Conservation (phyloP, 2,888 invertebrate species). For the Cryptus armator region DNA sequence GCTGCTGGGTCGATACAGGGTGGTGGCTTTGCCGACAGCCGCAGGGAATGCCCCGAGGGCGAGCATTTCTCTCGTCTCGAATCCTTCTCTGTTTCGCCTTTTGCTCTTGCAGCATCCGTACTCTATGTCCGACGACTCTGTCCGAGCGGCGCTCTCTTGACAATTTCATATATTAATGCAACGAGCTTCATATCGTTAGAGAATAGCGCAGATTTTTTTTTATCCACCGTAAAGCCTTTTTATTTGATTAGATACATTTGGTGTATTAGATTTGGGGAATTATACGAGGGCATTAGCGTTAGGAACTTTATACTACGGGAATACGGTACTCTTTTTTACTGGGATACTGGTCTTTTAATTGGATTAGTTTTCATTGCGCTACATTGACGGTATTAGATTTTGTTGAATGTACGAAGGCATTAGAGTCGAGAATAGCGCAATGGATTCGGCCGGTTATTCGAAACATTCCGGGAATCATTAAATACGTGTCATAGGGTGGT, state of each 20-base stretch:
- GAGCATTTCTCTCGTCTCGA: constrained; percentile 50
- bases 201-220: not conserved
- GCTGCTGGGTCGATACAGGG: constrained; percentile 82
- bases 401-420: not conserved
- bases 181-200: not conserved
- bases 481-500: not conserved
- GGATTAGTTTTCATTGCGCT: not conserved
- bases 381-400: not conserved
- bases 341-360: not conserved
- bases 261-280: constrained; percentile 11
- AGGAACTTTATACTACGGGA: not conserved
- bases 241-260: constrained; percentile 40
- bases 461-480: not conserved
- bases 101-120: constrained; percentile 35
- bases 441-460: not conserved
- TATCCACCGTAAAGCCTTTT: constrained; percentile 15
- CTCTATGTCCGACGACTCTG: constrained; percentile 8
- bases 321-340: not conserved
- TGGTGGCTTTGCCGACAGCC: constrained; percentile 78
- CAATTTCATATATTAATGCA: constrained; percentile 48
- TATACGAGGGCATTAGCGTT: not conserved
- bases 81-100: constrained; percentile 41
- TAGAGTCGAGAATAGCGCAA: not conserved
- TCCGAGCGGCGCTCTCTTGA: constrained; percentile 3
- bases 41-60: constrained; percentile 73